Evolutionary conservation across 2,888 invertebrate species (phyloP).

Genomic region (Prosapia bicincta): DNA sequence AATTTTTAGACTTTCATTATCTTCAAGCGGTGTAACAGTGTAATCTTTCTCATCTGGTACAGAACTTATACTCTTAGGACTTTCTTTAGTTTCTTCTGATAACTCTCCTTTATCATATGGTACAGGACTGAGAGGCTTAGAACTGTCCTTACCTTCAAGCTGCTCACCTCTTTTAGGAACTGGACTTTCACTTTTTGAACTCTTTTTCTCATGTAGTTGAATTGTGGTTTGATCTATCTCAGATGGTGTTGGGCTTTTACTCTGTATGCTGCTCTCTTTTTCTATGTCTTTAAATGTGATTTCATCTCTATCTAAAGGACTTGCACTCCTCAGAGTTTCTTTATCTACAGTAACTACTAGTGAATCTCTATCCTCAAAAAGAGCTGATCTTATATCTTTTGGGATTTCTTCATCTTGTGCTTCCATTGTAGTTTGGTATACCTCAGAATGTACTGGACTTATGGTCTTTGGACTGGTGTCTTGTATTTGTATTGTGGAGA

Average conservation of each 20-base stretch:
- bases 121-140: not conserved
- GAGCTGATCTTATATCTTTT: not conserved
- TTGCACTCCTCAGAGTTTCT: not conserved
- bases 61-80: conserved; percentile 3
- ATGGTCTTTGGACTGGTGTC: not conserved
- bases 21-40: not conserved
- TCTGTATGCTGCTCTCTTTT: not conserved
- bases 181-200: not conserved
- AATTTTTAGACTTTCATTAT: too few species aligned
- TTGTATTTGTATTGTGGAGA: not conserved
- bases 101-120: not conserved
- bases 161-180: not conserved
- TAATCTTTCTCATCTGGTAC: conserved; percentile 8
- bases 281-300: not conserved
- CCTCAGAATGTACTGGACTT: too few species aligned
- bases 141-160: not conserved
- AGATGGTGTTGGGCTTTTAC: not conserved
- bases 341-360: not conserved
- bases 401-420: conserved; percentile 24
- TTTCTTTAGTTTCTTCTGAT: conserved; percentile 11
- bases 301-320: not conserved
- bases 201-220: not conserved
- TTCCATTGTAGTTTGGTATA: too few species aligned
- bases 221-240: too few species aligned
- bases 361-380: conserved; percentile 3